phyloP scores from a whole-genome alignment of 2,888 invertebrate genomes.

The Leptura quadrifasciata region DNA sequence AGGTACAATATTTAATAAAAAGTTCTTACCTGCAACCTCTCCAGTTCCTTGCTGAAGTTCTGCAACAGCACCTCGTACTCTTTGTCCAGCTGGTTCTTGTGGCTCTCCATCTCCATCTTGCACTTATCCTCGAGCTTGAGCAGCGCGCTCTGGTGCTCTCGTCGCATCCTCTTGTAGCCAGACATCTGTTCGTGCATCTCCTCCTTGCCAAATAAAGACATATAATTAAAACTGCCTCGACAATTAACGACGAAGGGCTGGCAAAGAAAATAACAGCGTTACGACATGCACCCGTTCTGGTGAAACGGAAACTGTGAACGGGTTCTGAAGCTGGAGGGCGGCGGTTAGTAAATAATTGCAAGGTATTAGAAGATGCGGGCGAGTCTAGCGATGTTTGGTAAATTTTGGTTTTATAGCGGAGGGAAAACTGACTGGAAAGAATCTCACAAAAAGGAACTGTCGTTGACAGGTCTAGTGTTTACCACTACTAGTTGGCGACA shows the following conservation, averaged over 20 bases:
- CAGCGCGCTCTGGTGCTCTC: conserved; percentile 97
- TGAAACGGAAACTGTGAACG: conserved; percentile 2
- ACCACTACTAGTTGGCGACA: no score
- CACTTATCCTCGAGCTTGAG: conserved; percentile 96
- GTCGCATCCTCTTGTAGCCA: conserved; percentile 97
- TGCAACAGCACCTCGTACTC: conserved; percentile 96
- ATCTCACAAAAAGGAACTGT: no score
- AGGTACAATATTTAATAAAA: no score
- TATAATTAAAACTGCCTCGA: conserved; percentile 42
- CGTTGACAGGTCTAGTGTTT: no score
- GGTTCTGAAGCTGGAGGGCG: background rate
- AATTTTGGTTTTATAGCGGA: no score
- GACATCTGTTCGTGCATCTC: conserved; percentile 99
- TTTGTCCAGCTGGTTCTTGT: conserved; percentile 95
- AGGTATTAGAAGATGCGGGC: background rate
- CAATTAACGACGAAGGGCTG: conserved; percentile 25
- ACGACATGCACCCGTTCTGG: conserved; percentile 6
- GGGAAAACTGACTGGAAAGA: no score
- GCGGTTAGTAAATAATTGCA: background rate
- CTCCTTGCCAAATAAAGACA: conserved; percentile 76
- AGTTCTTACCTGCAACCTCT: conserved; percentile 84
- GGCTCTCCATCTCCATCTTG: conserved; percentile 97
- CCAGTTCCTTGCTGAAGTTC: conserved; percentile 94
- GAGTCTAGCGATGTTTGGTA: background rate
- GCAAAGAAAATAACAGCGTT: conserved; percentile 22